Conservation (phyloP, 1,140 invertebrate species). For the Stegodyphus dumicola region DNA sequence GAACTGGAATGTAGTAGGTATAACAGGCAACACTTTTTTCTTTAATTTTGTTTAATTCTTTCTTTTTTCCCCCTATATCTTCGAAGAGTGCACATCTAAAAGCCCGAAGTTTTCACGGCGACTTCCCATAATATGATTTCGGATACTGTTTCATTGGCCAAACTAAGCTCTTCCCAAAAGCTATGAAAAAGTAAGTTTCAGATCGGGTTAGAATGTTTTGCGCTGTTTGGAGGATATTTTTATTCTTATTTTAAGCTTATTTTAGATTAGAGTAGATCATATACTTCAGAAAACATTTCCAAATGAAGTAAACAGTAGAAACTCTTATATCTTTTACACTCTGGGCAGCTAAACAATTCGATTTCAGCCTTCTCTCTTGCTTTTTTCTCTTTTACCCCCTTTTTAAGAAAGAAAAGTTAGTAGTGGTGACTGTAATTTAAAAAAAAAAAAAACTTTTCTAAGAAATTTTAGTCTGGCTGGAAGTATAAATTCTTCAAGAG, state of each 20-base stretch:
- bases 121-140: slow-evolving; percentile 49
- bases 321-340: slow-evolving; percentile 19
- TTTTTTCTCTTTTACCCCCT: too few species aligned
- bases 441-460: too few species aligned
- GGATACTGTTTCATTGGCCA: slow-evolving; percentile 35
- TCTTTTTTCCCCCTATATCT: not conserved
- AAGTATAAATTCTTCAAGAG: too few species aligned
- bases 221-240: slow-evolving; percentile 41
- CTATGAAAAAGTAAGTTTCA: slow-evolving; percentile 24
- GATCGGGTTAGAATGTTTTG: slow-evolving; percentile 40
- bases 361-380: not conserved
- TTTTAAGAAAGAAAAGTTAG: too few species aligned
- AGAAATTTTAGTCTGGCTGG: too few species aligned
- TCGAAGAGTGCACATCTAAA: slow-evolving; percentile 23
- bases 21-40: not conserved
- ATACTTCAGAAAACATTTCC: slow-evolving; percentile 49
- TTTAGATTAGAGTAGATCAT: slow-evolving; percentile 46
- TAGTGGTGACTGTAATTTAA: too few species aligned
- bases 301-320: slow-evolving; percentile 31
- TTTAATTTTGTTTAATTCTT: not conserved
- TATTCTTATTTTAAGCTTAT: slow-evolving; percentile 36
- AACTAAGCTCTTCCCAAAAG: slow-evolving; percentile 9
- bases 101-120: not conserved
- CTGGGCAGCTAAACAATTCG: not conserved
- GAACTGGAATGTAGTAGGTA: slow-evolving; percentile 22